Evolutionary conservation across 2,797 vertebrate species (phyloP).

Genomic region (Hemibagrus guttatus): DNA sequence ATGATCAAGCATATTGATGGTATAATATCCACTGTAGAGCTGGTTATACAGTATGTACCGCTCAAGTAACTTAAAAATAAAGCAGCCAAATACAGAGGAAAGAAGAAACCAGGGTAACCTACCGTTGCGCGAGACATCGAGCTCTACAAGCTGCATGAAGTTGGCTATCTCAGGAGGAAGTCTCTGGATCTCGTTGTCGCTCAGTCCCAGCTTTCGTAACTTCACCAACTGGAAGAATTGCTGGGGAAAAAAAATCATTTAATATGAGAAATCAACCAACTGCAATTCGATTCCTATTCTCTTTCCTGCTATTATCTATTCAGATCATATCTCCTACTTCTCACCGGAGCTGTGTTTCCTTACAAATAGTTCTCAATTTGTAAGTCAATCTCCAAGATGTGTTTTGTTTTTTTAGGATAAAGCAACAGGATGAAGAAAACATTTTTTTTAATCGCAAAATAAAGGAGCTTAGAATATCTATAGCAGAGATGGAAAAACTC

Average conservation of each 20-base stretch:
- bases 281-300: not conserved
- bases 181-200: constrained; percentile 97
- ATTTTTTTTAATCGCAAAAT: too few relatives aligned
- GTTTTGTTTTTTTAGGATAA: not conserved
- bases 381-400: not conserved
- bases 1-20: too few relatives aligned
- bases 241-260: constrained; percentile 67
- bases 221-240: constrained; percentile 96
- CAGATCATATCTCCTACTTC: not conserved
- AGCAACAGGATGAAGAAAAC: not conserved
- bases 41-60: not conserved
- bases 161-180: constrained; percentile 96
- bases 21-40: too few relatives aligned
- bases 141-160: constrained; percentile 96
- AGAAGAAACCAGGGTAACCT: constrained; percentile 25
- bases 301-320: not conserved
- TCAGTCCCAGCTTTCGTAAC: constrained; percentile 94
- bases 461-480: not conserved
- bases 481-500: not conserved
- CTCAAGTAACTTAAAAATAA: not conserved
- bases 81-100: not conserved
- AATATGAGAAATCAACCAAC: not conserved
- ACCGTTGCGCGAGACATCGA: constrained; percentile 97
- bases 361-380: not conserved
- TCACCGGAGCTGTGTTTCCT: too few relatives aligned